Evolutionary conservation across 2,797 vertebrate species (phyloP).

Genomic region (Sarcoramphus papa): DNA sequence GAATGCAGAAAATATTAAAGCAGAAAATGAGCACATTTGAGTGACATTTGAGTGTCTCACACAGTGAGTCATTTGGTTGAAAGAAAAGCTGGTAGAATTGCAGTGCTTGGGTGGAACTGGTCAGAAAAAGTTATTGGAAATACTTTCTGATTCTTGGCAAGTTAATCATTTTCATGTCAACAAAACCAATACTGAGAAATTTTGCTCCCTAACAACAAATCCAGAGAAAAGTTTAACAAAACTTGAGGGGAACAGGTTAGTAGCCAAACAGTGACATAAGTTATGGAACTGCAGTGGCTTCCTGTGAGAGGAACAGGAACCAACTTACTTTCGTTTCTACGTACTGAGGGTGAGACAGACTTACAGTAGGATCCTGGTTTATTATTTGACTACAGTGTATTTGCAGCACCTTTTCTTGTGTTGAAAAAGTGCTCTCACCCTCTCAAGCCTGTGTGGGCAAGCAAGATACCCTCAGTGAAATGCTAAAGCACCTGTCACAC

Average conservation of each 20-base stretch:
- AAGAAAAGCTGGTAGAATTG: background rate
- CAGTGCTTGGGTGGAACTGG: background rate
- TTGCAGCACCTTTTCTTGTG: background rate
- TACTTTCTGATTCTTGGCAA: background rate
- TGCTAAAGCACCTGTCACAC: background rate
- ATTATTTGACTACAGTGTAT: background rate
- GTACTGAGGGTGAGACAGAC: too few relatives aligned
- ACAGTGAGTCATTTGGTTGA: fast-evolving
- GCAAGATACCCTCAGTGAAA: background rate
- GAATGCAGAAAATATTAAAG: background rate
- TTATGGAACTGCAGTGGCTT: background rate
- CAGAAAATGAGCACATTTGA: background rate
- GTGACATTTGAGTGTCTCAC: background rate
- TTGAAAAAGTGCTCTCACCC: fast-evolving
- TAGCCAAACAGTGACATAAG: background rate
- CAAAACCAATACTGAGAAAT: background rate
- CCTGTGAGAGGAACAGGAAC: background rate
- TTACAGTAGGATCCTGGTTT: background rate
- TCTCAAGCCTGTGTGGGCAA: background rate
- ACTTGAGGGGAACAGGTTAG: background rate
- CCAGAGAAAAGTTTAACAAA: background rate
- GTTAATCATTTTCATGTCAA: background rate
- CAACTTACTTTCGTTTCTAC: background rate
- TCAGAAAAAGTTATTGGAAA: background rate
- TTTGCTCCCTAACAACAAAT: background rate